Percentiles rank a stretch among this genome's conserved stretches.
These are phyloP conservation scores for Drosophila fulvimacula DNA, from an alignment of 2,888 invertebrate species.

Conservation along the genomic window DNA sequence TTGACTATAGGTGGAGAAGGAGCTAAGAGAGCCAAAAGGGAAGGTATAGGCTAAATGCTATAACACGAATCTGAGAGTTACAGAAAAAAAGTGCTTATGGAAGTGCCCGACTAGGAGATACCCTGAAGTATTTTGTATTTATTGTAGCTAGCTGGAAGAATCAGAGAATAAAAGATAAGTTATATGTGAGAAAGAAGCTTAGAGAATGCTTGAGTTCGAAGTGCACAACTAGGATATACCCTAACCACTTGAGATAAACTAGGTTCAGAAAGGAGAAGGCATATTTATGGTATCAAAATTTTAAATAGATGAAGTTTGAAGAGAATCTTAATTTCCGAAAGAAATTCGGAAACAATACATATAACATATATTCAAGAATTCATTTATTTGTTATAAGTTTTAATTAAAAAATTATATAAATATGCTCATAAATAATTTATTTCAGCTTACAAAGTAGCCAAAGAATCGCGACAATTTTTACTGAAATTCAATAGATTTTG, in stretches of 20 bases:
- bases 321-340: too few species aligned
- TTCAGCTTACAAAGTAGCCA: constrained; percentile 29
- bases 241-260: too few species aligned
- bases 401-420: too few species aligned
- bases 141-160: not conserved
- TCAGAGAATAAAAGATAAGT: too few species aligned
- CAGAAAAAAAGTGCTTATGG: not conserved
- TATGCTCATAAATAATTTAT: not conserved
- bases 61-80: not conserved
- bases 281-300: not conserved
- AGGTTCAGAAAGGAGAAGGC: not conserved
- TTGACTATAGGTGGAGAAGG: not conserved
- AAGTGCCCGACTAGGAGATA: not conserved
- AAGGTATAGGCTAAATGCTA: too few species aligned
- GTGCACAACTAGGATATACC: too few species aligned
- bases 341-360: not conserved
- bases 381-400: not conserved
- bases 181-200: too few species aligned
- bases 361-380: too few species aligned
- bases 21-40: not conserved
- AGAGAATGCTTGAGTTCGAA: too few species aligned
- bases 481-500: constrained; percentile 59
- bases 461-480: constrained; percentile 60
- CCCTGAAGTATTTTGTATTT: not conserved
- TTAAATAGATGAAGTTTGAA: not conserved